Percentiles rank a stretch among this genome's conserved stretches.
Evolutionary conservation across 2,888 invertebrate species (phyloP).

Genomic region (Cyrtodaria siliqua): DNA sequence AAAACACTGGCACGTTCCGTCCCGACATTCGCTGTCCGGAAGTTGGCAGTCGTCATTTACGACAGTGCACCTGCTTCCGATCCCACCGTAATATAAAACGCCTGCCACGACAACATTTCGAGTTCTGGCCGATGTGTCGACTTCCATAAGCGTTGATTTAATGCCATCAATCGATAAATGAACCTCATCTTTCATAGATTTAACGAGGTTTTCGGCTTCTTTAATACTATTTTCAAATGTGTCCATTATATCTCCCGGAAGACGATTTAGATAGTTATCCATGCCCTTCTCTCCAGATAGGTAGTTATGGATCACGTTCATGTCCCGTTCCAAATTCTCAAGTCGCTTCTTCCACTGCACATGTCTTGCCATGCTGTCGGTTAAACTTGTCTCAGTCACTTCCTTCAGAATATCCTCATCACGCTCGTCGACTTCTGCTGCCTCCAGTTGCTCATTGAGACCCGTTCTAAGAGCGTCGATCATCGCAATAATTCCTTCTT

Average conservation of each 20-base stretch:
- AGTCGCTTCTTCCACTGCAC: constrained; percentile 10
- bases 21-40: constrained; percentile 24
- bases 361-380: no score
- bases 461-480: no score
- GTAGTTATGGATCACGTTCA: neutral
- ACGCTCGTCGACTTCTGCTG: no score
- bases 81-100: constrained; percentile 34
- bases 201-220: no score
- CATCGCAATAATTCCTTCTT: no score
- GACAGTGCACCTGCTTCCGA: constrained; percentile 27
- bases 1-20: constrained; percentile 38
- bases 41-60: constrained; percentile 24
- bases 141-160: constrained; percentile 2
- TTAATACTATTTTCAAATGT: constrained; percentile 5
- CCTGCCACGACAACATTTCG: constrained; percentile 32
- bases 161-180: neutral
- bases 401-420: no score
- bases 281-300: neutral
- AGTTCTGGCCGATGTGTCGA: constrained; percentile 23
- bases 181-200: no score
- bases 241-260: neutral
- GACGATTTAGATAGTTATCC: neutral
- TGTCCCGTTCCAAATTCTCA: neutral
- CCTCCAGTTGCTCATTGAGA: no score
- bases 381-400: no score